Evolutionary conservation across 1,140 invertebrate species (phyloP), one percentile per base, ranked within the genome.

Genomic region (Ectropis grisescens): DNA sequence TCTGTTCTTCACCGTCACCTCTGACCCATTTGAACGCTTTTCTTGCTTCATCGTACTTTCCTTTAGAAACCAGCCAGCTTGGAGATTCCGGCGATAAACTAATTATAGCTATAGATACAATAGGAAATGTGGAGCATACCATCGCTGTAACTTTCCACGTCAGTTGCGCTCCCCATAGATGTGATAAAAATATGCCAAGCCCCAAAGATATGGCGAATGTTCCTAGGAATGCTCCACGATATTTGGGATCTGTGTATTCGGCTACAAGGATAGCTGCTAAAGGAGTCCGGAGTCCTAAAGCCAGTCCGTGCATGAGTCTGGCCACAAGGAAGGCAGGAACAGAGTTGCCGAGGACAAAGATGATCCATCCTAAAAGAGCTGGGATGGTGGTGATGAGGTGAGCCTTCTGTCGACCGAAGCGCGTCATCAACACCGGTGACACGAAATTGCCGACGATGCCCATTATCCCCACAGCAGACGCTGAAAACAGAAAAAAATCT

Each of bases 371-470:
- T 0, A 80, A 46, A 1, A 80, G 43, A 1, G 70, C 71, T 26
- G 75, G 75, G 11, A 75, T 34, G 5, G 72, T 80, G 27, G 58
- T 58, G 25, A 80, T 49, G 13, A 80, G 60, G 13, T 80, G 71
- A 1, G 71, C 59, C 30, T 71, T 72, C 37, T 80, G 75, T 2
- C 71, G 57, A 0, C 75, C 75, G 22, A 53, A 72, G 10, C 54
- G 54, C 5, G 62, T 70, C 71, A 80, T 80, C 15, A 80, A 47
- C 0, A 80, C 35, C 3, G 75, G 75, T 3, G 71, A 80, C 42
- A 80, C 56, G 42, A 80, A 76, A 51, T 75, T 76, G 1, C 75
- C 75, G 1, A 80, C 64, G 39, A 80, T 71, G 11, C 75, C 75
- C 71, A 76, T 76, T 11, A 57, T 57, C 12, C 69, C 71, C 4